Conservation (phyloP, 2,113 vertebrate species). For the Craseonycteris thonglongyai region DNA sequence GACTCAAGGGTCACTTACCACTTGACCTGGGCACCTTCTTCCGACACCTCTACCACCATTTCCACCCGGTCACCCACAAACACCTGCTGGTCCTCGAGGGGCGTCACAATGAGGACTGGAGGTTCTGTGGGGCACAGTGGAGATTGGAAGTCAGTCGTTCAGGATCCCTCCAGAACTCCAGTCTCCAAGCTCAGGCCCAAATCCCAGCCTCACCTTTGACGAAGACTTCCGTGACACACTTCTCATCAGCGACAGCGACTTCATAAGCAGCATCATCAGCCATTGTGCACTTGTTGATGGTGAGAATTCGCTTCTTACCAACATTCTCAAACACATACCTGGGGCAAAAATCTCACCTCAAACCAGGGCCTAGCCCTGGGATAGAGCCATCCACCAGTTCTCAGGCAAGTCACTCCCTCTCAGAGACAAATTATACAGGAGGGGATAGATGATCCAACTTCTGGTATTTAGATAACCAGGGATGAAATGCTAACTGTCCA, state of each 20-base stretch:
- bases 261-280: constrained; percentile 91
- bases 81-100: constrained; percentile 90
- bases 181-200: fast-evolving
- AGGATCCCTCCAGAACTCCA: too few species aligned
- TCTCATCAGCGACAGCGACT: constrained; percentile 87
- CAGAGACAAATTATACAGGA: background rate
- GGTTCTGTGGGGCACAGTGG: constrained; percentile 77
- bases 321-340: constrained; percentile 91
- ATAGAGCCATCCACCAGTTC: background rate
- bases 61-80: constrained; percentile 90
- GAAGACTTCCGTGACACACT: constrained; percentile 87
- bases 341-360: background rate
- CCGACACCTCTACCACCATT: constrained; percentile 90
- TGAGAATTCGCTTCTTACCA: constrained; percentile 87
- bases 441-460: background rate
- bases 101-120: constrained; percentile 84
- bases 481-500: background rate
- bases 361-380: background rate
- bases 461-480: background rate
- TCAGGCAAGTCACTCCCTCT: background rate
- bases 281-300: constrained; percentile 91
- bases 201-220: constrained; percentile 83
- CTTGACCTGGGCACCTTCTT: constrained; percentile 89
- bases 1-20: constrained; percentile 80
- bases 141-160: background rate